Conservation (phyloP, 1,140 invertebrate species). For the Platyura marginata region DNA sequence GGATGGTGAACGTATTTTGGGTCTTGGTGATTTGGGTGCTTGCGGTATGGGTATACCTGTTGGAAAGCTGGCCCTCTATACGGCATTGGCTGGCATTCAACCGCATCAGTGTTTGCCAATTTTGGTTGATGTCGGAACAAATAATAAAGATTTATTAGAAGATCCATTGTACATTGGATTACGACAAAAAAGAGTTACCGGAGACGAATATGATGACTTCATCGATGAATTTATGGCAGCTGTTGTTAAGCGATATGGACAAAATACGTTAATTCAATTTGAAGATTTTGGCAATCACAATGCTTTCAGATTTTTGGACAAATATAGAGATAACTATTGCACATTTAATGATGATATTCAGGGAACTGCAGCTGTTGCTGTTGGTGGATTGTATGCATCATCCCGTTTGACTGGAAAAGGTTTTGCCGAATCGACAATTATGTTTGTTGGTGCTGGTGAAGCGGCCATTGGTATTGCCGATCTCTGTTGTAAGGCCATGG, state of each 20-base stretch:
- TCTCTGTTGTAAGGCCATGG: slow-evolving; percentile 72
- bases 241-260: slow-evolving; percentile 76
- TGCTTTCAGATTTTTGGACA: slow-evolving; percentile 78
- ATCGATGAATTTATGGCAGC: slow-evolving; percentile 98
- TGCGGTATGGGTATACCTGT: slow-evolving; percentile 85
- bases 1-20: slow-evolving; percentile 86
- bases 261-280: slow-evolving; percentile 81
- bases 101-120: slow-evolving; percentile 86
- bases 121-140: slow-evolving; percentile 82
- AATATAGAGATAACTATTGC: slow-evolving; percentile 72
- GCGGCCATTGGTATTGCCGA: slow-evolving; percentile 77
- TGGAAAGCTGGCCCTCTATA: slow-evolving; percentile 84
- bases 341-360: slow-evolving; percentile 98
- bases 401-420: slow-evolving; percentile 58
- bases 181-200: slow-evolving; percentile 66
- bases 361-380: slow-evolving; percentile 78
- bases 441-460: slow-evolving; percentile 87
- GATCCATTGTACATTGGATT: slow-evolving; percentile 94
- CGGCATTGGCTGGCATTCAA: slow-evolving; percentile 82
- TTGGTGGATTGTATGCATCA: slow-evolving; percentile 74
- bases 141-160: slow-evolving; percentile 71
- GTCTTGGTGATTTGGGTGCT: slow-evolving; percentile 83
- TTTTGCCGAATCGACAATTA: slow-evolving; percentile 63
- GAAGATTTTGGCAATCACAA: slow-evolving; percentile 94
- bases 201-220: slow-evolving; percentile 81